phyloP scores from a whole-genome alignment of 1,140 invertebrate genomes.

The Apis cerana region DNA sequence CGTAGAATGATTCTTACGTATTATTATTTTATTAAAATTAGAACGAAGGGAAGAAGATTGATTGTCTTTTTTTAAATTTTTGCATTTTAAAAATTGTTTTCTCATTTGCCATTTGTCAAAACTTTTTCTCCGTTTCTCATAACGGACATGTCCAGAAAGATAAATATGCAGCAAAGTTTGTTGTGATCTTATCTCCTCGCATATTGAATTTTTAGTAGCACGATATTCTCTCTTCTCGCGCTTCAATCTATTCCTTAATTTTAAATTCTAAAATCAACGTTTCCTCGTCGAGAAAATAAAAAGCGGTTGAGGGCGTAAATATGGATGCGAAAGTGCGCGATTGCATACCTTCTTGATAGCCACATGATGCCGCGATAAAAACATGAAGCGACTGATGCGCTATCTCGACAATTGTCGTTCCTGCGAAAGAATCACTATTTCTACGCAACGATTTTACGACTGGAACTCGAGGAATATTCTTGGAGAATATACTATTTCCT shows the following conservation, averaged over 20 bases:
- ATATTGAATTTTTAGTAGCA: neutral
- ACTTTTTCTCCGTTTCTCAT: neutral
- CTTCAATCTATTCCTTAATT: neutral
- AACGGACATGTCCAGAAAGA: neutral
- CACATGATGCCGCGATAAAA: neutral
- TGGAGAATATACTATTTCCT: neutral
- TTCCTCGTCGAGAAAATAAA: no score
- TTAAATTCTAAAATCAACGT: neutral
- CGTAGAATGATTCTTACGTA: no score
- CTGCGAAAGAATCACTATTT: neutral
- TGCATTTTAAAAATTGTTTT: no score
- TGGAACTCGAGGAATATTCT: neutral
- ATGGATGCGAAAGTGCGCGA: neutral
- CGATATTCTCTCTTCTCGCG: neutral
- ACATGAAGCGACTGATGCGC: neutral
- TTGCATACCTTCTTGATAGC: neutral
- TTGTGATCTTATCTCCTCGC: neutral
- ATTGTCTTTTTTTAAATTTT: no score
- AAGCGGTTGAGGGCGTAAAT: neutral
- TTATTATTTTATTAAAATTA: no score
- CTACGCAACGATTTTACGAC: conserved; percentile 19
- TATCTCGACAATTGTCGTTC: neutral
- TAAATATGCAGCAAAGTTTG: neutral
- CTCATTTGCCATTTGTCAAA: neutral
- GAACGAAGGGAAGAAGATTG: no score